phyloP scores from a whole-genome alignment of 2,113 vertebrate species.

The Ia io region DNA sequence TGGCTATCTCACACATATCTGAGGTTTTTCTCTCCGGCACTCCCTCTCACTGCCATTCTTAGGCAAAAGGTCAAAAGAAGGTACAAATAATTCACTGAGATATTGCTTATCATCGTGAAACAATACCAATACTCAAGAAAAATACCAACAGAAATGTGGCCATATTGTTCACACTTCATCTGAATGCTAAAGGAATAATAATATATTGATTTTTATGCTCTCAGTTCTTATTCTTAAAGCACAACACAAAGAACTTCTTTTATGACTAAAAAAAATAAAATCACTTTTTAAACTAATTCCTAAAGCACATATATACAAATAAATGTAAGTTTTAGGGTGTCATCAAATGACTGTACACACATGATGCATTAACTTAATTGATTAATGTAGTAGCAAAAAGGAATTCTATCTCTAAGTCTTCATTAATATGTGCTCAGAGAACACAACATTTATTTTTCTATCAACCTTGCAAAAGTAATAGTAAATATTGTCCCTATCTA shows the following conservation, averaged over 20 bases:
- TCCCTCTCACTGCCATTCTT: background rate
- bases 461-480: background rate
- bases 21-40: background rate
- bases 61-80: background rate
- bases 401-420: background rate
- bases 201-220: conserved; percentile 13
- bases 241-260: conserved; percentile 18
- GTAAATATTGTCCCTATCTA: background rate
- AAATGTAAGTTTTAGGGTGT: background rate
- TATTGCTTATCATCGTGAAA: background rate
- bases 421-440: conserved; percentile 2
- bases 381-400: background rate
- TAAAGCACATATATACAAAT: background rate
- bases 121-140: background rate
- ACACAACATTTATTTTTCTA: conserved; percentile 33
- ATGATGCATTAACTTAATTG: background rate
- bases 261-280: conserved; percentile 19
- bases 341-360: background rate
- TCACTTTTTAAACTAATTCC: background rate
- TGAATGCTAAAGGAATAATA: background rate
- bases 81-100: conserved; percentile 30
- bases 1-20: background rate
- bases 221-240: background rate
- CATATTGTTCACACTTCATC: background rate
- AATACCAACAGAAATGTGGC: background rate